These are phyloP conservation scores for Oreochromis grahami DNA, from an alignment of 2,797 vertebrate species.

Conservation along the genomic window DNA sequence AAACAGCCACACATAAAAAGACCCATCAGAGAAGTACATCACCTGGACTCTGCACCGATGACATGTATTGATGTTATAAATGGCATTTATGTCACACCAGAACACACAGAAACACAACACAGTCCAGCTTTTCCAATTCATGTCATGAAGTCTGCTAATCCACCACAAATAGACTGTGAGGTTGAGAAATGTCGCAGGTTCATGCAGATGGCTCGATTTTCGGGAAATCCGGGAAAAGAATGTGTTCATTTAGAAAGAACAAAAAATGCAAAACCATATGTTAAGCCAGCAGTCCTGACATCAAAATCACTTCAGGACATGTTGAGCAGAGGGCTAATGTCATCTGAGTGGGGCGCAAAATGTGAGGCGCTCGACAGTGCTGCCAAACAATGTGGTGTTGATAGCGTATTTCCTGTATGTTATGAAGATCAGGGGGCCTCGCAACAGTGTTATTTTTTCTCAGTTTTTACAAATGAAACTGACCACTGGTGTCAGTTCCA, in stretches of 20 bases:
- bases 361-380: not conserved
- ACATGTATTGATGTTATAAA: not conserved
- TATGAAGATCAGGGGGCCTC: not conserved
- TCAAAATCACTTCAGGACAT: not conserved
- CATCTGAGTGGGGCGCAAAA: not conserved
- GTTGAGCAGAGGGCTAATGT: not conserved
- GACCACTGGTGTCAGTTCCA: constrained; percentile 4
- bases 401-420: not conserved
- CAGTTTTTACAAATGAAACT: not conserved
- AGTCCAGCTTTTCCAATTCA: not conserved
- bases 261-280: not conserved
- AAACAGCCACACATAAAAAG: not conserved
- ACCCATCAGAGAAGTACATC: not conserved
- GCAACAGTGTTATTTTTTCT: not conserved
- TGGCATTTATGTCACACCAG: not conserved
- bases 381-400: not conserved
- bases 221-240: not conserved
- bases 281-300: not conserved
- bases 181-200: not conserved
- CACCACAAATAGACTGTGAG: not conserved
- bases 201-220: not conserved
- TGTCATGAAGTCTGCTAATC: not conserved
- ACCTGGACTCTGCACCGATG: not conserved
- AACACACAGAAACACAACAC: not conserved
- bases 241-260: not conserved